Percentiles rank a stretch among this genome's conserved stretches.
Conservation (phyloP, 2,113 vertebrate species). For the Dolichallabes microphthalmus region DNA sequence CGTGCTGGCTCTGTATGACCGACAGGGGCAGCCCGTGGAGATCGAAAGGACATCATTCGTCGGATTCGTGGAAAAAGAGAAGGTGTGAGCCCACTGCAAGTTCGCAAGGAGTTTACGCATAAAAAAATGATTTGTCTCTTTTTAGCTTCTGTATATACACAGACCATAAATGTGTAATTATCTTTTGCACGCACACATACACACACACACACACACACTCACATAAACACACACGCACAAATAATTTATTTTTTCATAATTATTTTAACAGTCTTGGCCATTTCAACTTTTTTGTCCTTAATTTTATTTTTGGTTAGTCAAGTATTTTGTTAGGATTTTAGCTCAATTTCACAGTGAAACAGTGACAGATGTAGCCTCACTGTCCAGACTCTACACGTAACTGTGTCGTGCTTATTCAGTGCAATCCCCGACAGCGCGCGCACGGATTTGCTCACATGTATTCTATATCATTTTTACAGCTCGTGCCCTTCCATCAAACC, state of each 20-base stretch:
- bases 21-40: constrained; percentile 97
- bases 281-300: background rate
- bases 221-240: too few relatives aligned
- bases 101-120: background rate
- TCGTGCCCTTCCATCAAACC: background rate
- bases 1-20: constrained; percentile 95
- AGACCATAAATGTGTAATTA: background rate
- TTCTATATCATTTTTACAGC: background rate
- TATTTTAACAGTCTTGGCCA: background rate
- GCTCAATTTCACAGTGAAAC: background rate
- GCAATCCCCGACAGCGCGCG: background rate
- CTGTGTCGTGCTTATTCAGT: background rate
- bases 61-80: constrained; percentile 97
- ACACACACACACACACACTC: too few relatives aligned
- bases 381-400: background rate
- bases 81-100: constrained; percentile 72
- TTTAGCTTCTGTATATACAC: background rate
- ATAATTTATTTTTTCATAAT: background rate
- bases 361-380: background rate
- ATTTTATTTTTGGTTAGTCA: background rate
- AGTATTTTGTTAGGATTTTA: background rate
- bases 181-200: background rate
- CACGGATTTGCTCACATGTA: background rate
- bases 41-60: constrained; percentile 96
- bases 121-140: too few relatives aligned